These are phyloP conservation scores for Icerya purchasi DNA, from an alignment of 2,888 invertebrate species.

Conservation along the genomic window DNA sequence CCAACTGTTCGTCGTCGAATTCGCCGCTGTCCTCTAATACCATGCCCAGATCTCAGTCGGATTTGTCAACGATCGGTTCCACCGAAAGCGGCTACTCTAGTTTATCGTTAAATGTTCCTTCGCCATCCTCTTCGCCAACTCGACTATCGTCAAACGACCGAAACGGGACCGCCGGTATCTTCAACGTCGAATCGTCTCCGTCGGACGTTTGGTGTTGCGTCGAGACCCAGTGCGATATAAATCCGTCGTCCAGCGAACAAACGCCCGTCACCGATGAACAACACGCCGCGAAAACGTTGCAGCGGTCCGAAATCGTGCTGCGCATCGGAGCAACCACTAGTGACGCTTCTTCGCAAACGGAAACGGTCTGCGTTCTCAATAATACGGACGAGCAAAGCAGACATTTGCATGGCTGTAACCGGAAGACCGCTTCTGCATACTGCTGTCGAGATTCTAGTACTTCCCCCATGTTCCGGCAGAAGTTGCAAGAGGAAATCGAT, in stretches of 20 bases:
- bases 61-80: constrained; percentile 16
- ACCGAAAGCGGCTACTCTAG: constrained; percentile 20
- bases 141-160: constrained; percentile 5
- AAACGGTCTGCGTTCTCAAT: not conserved
- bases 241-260: not conserved
- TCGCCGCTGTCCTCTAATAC: not conserved
- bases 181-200: not conserved
- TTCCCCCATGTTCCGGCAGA: constrained; percentile 32
- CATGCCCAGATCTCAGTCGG: constrained; percentile 15
- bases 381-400: not conserved
- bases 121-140: constrained; percentile 15
- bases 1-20: not conserved
- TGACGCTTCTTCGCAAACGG: constrained; percentile 39
- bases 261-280: not conserved
- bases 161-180: not conserved
- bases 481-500: constrained; percentile 51
- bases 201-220: constrained; percentile 4
- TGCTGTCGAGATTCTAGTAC: constrained; percentile 22
- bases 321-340: constrained; percentile 37
- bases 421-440: constrained; percentile 8
- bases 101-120: constrained; percentile 13
- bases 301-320: constrained; percentile 39
- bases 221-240: constrained; percentile 13
- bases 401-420: not conserved
- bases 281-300: constrained; percentile 19